Evolutionary conservation across 1,140 invertebrate genomes (phyloP).

Genomic region (Harlomillsia oculata): DNA sequence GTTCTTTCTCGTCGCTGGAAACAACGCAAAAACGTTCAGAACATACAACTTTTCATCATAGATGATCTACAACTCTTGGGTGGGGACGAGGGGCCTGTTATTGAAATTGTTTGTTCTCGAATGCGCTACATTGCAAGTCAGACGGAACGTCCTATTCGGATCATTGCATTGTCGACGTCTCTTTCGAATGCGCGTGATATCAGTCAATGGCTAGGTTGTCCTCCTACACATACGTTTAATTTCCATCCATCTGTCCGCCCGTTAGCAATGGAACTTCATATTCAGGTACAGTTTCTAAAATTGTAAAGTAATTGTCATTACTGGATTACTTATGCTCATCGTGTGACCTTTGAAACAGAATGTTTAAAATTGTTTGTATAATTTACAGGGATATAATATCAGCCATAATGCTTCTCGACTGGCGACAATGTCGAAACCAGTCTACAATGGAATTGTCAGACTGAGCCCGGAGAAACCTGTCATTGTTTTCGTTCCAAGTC

Average conservation of each 20-base stretch:
- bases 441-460: conserved; percentile 86
- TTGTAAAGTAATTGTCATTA: too few species aligned
- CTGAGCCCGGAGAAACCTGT: conserved; percentile 81
- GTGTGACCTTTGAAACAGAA: too few species aligned
- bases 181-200: conserved; percentile 91
- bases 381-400: conserved; percentile 95
- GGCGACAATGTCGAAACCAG: conserved; percentile 93
- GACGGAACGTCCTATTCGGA: conserved; percentile 83
- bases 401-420: conserved; percentile 92
- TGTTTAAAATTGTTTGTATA: too few species aligned
- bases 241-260: conserved; percentile 97
- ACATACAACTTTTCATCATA: conserved; percentile 91
- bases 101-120: conserved; percentile 94
- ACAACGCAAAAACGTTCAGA: conserved; percentile 95
- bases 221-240: conserved; percentile 87
- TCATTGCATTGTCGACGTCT: conserved; percentile 89
- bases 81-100: conserved; percentile 78
- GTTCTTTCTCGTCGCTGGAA: conserved; percentile 97
- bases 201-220: conserved; percentile 92
- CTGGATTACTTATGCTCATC: too few species aligned
- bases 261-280: conserved; percentile 86
- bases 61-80: conserved; percentile 81
- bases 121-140: conserved; percentile 97
- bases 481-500: conserved; percentile 91
- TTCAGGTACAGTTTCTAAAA: too few species aligned